These are phyloP conservation scores for Amphipyra berbera DNA, from an alignment of 2,888 invertebrate genomes.

Conservation along the genomic window DNA sequence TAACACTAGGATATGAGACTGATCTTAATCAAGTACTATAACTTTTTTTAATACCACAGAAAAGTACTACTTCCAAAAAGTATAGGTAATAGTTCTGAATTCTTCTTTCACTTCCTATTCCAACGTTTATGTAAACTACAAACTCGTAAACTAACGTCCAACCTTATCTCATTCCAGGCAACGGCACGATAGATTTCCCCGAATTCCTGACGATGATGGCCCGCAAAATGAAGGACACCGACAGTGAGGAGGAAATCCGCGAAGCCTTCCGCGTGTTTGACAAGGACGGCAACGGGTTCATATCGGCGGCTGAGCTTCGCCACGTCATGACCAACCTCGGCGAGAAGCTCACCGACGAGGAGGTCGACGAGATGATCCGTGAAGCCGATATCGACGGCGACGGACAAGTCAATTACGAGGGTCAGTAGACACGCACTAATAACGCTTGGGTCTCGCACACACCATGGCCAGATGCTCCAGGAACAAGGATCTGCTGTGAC, in stretches of 20 bases:
- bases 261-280: constrained; percentile 99
- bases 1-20: no score
- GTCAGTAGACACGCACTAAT: constrained; percentile 81
- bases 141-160: constrained; percentile 19
- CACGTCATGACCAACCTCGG: constrained; percentile 99
- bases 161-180: constrained; percentile 91
- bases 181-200: constrained; percentile 99
- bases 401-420: constrained; percentile 99
- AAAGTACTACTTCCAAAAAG: no score
- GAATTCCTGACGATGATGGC: constrained; percentile 99
- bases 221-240: constrained; percentile 99
- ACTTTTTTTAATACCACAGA: no score
- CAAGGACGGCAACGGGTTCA: constrained; percentile 99
- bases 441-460: constrained; percentile 7
- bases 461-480: constrained; percentile 18
- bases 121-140: not conserved
- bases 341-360: constrained; percentile 99
- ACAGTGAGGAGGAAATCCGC: constrained; percentile 99
- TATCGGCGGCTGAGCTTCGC: constrained; percentile 99
- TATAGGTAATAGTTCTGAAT: no score
- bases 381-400: constrained; percentile 99
- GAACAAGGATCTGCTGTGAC: constrained; percentile 20
- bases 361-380: constrained; percentile 99
- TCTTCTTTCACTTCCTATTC: not conserved
- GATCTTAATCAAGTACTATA: no score